These are phyloP conservation scores for Morus bassanus DNA, from an alignment of 2,797 vertebrate species.

Conservation along the genomic window DNA sequence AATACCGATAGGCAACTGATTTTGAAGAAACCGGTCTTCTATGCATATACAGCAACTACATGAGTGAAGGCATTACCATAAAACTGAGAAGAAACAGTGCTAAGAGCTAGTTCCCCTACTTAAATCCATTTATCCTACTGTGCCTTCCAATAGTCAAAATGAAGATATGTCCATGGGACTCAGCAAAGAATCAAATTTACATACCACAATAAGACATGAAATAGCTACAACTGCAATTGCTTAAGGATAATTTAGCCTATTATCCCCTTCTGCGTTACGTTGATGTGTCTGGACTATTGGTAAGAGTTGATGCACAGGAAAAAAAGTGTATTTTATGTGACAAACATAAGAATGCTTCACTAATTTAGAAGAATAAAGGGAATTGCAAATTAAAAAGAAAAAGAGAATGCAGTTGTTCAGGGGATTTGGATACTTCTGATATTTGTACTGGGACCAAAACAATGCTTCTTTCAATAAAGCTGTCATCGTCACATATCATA, in stretches of 20 bases:
- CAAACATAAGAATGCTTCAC: neutral
- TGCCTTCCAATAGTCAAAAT: slow-evolving; percentile 46
- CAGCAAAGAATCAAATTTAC: slow-evolving; percentile 46
- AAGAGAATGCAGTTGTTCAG: neutral
- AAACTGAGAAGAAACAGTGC: slow-evolving; percentile 44
- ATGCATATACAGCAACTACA: neutral
- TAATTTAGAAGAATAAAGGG: slow-evolving; percentile 35
- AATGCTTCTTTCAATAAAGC: slow-evolving; percentile 34
- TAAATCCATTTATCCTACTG: slow-evolving; percentile 57
- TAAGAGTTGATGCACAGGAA: neutral
- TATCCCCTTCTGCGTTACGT: slow-evolving; percentile 9
- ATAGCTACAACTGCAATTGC: slow-evolving; percentile 52
- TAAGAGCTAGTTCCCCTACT: slow-evolving; percentile 29
- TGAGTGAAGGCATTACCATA: slow-evolving; percentile 47
- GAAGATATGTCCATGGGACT: slow-evolving; percentile 50
- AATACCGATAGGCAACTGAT: neutral
- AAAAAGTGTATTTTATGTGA: neutral
- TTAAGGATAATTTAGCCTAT: slow-evolving; percentile 55
- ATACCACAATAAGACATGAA: slow-evolving; percentile 48
- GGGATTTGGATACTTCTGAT: neutral
- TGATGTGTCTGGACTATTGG: neutral
- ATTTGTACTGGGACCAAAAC: slow-evolving; percentile 34
- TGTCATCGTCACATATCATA: neutral
- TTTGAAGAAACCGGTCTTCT: neutral
- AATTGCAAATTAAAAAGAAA: slow-evolving; percentile 26